Conservation (phyloP, 2,888 invertebrate genomes). For the Polydrusus tereticollis region DNA sequence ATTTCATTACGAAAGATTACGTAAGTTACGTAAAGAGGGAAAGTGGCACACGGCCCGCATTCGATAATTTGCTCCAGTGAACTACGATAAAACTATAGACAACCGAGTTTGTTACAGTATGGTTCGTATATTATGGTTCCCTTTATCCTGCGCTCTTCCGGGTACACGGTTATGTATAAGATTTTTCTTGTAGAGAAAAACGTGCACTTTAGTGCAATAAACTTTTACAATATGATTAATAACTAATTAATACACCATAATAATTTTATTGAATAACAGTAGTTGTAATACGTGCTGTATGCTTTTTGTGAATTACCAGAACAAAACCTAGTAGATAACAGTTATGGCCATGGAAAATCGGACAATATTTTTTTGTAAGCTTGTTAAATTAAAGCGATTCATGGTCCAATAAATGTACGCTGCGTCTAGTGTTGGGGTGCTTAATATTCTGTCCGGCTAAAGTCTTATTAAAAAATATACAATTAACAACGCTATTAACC, state of each 20-base stretch:
- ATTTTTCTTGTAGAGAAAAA: slow-evolving; percentile 1
- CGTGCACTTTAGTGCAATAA: not conserved
- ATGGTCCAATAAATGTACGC: no score
- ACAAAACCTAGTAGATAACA: no score
- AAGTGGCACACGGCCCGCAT: slow-evolving; percentile 65
- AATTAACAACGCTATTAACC: no score
- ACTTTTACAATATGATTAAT: not conserved
- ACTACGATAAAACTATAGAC: slow-evolving; percentile 33
- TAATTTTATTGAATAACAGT: no score
- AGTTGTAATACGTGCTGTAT: no score
- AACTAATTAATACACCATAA: not conserved
- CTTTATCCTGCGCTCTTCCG: slow-evolving; percentile 6
- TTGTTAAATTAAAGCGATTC: no score
- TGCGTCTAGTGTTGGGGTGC: no score
- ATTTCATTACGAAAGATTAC: slow-evolving; percentile 28
- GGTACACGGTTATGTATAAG: not conserved
- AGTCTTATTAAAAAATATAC: no score
- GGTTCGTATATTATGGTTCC: not conserved
- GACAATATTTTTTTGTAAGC: no score
- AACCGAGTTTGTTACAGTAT: not conserved
- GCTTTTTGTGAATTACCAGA: no score
- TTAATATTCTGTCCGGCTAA: no score
- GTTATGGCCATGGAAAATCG: no score
- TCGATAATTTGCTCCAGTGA: slow-evolving; percentile 59
- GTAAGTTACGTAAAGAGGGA: slow-evolving; percentile 64